Percentiles rank a stretch among this genome's conserved stretches.
phyloP scores from a whole-genome alignment of 2,113 vertebrate species.

The Peromyscus californicus region DNA sequence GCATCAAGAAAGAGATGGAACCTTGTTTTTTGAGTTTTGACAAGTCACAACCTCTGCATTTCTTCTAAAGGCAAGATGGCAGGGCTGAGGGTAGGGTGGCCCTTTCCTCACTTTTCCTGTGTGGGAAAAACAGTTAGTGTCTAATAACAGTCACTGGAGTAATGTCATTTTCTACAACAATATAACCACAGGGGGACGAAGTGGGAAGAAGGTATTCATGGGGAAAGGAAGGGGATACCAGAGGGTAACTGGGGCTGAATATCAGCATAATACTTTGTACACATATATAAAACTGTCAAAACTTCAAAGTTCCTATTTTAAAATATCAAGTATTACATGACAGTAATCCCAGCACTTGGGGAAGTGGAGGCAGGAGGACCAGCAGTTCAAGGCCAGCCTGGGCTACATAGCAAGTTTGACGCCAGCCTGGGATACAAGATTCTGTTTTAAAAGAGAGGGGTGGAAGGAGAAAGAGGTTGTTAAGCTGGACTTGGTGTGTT shows the following conservation, averaged over 20 bases:
- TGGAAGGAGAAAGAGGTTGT: neutral
- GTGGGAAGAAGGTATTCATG: neutral
- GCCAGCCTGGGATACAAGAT: neutral
- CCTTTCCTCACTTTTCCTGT: neutral
- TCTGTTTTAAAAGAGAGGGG: neutral
- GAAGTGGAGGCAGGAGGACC: neutral
- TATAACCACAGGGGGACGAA: neutral
- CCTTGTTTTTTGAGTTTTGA: neutral
- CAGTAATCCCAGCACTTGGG: neutral
- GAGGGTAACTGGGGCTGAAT: neutral
- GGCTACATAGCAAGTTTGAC: neutral
- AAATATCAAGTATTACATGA: neutral
- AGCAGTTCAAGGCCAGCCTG: neutral
- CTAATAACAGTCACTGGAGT: neutral
- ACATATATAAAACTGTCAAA: neutral
- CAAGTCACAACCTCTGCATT: neutral
- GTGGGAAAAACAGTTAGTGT: neutral
- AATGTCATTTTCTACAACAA: neutral
- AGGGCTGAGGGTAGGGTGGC: neutral
- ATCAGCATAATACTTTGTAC: neutral
- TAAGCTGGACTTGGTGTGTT: neutral
- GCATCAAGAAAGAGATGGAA: neutral
- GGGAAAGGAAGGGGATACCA: neutral
- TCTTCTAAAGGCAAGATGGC: neutral
- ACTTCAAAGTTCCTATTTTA: neutral